phyloP scores from a whole-genome alignment of 2,113 vertebrate genomes.

The Menura novaehollandiae region DNA sequence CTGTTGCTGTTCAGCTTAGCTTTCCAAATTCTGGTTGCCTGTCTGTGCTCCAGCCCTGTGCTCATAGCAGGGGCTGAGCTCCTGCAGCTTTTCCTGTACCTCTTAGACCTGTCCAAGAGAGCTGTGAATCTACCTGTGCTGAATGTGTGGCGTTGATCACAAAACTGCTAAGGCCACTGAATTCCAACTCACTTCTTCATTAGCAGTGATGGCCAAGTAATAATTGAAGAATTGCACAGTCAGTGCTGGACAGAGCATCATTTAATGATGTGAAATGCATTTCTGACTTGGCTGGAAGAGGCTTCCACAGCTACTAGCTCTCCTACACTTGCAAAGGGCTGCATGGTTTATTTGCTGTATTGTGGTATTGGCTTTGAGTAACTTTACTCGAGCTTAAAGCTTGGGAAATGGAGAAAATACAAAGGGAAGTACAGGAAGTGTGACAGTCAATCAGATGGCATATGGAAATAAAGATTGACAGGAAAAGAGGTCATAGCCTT shows the following conservation, averaged over 20 bases:
- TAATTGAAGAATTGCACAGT: neutral
- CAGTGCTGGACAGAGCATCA: neutral
- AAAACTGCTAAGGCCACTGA: neutral
- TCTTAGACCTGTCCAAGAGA: neutral
- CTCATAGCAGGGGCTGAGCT: neutral
- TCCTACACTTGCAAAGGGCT: neutral
- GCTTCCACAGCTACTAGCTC: neutral
- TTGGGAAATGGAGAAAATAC: neutral
- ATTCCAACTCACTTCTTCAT: neutral
- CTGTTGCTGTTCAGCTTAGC: constrained; percentile 5
- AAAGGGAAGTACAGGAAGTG: neutral
- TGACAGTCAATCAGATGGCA: neutral
- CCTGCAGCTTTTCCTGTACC: neutral
- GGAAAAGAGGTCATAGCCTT: neutral
- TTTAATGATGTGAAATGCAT: neutral
- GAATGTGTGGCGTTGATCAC: neutral
- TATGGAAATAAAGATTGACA: neutral
- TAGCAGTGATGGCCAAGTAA: neutral
- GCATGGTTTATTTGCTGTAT: neutral
- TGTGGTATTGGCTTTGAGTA: neutral
- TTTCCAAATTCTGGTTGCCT: neutral
- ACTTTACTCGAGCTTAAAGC: neutral
- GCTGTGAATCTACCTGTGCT: neutral
- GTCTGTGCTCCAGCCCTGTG: neutral
- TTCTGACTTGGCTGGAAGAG: neutral